A percentile compares a stretch with the other conserved stretches of the same genome.
Evolutionary conservation across 2,113 vertebrate genomes (phyloP).

Genomic region (Macaca fascicularis): T2T-MFA8v1.1 NC_088375.1:210597001-210597500

Average conservation of each 20-base stretch:
- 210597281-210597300: not conserved
- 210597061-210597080: not conserved
- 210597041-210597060: not conserved
- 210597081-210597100: not conserved
- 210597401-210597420: conserved; percentile 33
- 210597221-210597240: not conserved
- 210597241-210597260: conserved; percentile 32
- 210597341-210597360: conserved; percentile 39
- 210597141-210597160: not conserved
- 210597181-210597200: conserved; percentile 50
- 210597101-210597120: not conserved
- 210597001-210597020: not conserved
- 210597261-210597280: conserved; percentile 42
- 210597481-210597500: not conserved
- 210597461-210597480: not conserved
- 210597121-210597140: not conserved
- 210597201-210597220: not conserved
- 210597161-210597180: not conserved
- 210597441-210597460: not conserved
- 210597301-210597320: conserved; percentile 23
- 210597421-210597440: conserved; percentile 22
- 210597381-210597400: not conserved
- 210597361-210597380: not conserved
- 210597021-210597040: not conserved
- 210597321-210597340: conserved; percentile 10